A percentile compares a stretch with the other conserved stretches of the same genome.
These are phyloP conservation scores for Drosophila setosimentum DNA, from an alignment of 2,888 invertebrate genomes.

Conservation along the genomic window DNA sequence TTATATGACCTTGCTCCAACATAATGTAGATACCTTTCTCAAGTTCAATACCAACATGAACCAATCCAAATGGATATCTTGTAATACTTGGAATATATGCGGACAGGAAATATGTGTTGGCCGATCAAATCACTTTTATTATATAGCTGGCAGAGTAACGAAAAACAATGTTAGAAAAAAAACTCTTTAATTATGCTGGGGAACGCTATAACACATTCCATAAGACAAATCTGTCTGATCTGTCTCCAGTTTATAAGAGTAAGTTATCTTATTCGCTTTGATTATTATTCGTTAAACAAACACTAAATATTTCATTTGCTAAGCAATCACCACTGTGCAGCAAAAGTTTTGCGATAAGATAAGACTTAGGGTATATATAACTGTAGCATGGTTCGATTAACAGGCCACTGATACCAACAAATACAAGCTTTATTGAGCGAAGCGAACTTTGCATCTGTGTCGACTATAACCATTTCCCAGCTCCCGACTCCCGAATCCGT, in stretches of 20 bases:
- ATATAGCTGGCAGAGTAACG: neutral
- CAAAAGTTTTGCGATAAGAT: constrained; percentile 56
- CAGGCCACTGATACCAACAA: constrained; percentile 44
- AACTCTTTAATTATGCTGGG: neutral
- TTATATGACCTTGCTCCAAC: too few relatives aligned
- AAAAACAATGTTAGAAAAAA: neutral
- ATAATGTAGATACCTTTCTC: neutral
- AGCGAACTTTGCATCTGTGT: constrained; percentile 51
- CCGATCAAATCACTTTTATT: neutral
- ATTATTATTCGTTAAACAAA: neutral
- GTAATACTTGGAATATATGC: neutral
- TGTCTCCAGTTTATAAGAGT: neutral
- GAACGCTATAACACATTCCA: neutral
- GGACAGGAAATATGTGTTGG: neutral
- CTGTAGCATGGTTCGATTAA: constrained; percentile 54
- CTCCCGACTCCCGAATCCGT: too few relatives aligned
- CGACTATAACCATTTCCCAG: neutral
- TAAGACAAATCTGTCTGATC: neutral
- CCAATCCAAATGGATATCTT: too few relatives aligned
- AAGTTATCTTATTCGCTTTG: neutral
- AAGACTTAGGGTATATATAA: constrained; percentile 44
- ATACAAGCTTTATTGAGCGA: constrained; percentile 16
- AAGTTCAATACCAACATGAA: neutral
- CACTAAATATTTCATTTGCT: neutral
- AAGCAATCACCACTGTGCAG: constrained; percentile 54